Evolutionary conservation across 1,140 invertebrate species (phyloP).

Genomic region (Bombus haemorrhoidalis): DNA sequence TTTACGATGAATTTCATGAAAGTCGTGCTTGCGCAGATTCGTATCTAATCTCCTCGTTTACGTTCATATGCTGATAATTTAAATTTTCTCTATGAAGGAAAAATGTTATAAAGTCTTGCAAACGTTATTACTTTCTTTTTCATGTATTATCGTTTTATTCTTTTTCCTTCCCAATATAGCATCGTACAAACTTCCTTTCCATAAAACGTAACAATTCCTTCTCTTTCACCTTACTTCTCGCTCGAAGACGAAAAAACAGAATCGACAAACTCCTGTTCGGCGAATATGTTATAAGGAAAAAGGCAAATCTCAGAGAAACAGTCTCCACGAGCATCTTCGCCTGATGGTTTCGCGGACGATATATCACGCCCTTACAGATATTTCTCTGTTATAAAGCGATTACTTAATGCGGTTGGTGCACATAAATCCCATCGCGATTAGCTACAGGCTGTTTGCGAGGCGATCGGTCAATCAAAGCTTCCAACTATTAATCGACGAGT

Average conservation of each 20-base stretch:
- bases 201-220: too few relatives aligned
- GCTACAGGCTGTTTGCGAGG: conserved; percentile 10
- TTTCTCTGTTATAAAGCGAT: background rate
- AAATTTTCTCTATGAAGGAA: background rate
- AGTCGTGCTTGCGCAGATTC: background rate
- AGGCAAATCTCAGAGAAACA: too few relatives aligned
- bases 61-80: background rate
- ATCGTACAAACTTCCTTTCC: too few relatives aligned
- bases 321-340: too few relatives aligned
- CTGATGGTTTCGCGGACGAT: background rate
- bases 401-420: background rate
- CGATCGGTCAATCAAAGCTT: conserved; percentile 61
- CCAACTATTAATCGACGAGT: conserved; percentile 57
- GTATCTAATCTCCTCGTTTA: background rate
- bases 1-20: background rate
- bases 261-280: too few relatives aligned
- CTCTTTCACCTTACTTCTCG: too few relatives aligned
- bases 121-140: too few relatives aligned
- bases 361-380: background rate
- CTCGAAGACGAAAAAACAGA: too few relatives aligned
- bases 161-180: too few relatives aligned
- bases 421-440: conserved; percentile 28
- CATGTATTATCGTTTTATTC: too few relatives aligned
- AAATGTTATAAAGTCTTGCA: too few relatives aligned
- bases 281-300: too few relatives aligned